Percentiles rank a stretch among this genome's conserved stretches.
phyloP scores from a whole-genome alignment of 1,140 invertebrate genomes.

The Drosophila parabipectinata region DNA sequence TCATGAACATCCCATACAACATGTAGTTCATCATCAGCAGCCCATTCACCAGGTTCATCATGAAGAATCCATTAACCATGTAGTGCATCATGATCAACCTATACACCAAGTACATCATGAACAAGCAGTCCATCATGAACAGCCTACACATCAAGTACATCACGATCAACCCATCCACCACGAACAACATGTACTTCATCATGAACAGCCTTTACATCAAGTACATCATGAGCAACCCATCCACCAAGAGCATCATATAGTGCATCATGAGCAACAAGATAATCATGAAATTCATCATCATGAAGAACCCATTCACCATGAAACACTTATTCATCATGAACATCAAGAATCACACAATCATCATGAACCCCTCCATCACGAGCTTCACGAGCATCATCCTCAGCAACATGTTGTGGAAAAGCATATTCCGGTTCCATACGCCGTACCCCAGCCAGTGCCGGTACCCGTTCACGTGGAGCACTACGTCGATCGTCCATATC shows the following conservation, averaged over 20 bases:
- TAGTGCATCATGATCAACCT: not conserved
- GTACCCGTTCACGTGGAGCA: constrained; percentile 85
- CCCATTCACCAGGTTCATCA: constrained; percentile 1
- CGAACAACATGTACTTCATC: too few relatives aligned
- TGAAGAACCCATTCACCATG: not conserved
- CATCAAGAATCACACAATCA: constrained; percentile 6
- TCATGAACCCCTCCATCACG: constrained; percentile 78
- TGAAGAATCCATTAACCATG: constrained; percentile 1
- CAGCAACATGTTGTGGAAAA: constrained; percentile 84
- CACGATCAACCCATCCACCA: not conserved
- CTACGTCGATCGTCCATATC: constrained; percentile 83
- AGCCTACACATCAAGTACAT: not conserved
- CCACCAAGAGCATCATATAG: constrained; percentile 5
- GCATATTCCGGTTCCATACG: constrained; percentile 85
- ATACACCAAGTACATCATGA: not conserved
- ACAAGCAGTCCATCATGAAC: constrained; percentile 3
- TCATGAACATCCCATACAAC: not conserved
- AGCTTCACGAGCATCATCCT: constrained; percentile 84
- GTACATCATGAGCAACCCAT: not conserved
- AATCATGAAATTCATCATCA: not conserved
- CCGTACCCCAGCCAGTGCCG: constrained; percentile 85
- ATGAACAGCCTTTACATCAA: too few relatives aligned
- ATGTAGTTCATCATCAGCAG: not conserved
- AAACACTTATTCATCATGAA: not conserved
- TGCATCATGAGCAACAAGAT: not conserved